Conservation (phyloP, 2,888 invertebrate genomes). For the Melinopterus prodromus region DNA sequence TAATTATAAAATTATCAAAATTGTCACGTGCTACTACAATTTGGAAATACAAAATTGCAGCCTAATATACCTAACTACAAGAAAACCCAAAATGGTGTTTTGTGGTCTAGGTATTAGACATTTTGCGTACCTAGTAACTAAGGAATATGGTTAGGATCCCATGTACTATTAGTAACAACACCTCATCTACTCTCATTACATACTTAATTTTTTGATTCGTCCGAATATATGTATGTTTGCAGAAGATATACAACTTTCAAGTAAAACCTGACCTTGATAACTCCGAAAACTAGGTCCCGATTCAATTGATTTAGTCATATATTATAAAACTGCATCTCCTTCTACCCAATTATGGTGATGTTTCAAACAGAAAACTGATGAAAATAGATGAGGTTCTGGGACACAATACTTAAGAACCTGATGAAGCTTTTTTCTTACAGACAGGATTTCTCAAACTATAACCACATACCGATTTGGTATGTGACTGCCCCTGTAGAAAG, state of each 20-base stretch:
- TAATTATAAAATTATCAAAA: background rate
- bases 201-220: background rate
- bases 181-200: background rate
- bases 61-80: background rate
- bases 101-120: conserved; percentile 4
- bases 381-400: background rate
- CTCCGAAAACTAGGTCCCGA: background rate
- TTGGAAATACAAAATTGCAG: background rate
- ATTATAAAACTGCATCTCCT: background rate
- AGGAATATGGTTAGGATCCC: background rate
- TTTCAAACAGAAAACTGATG: background rate
- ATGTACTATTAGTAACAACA: background rate
- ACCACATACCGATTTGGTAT: too few relatives aligned
- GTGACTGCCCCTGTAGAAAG: background rate
- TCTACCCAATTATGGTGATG: too few relatives aligned
- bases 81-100: background rate
- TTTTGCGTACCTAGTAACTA: conserved; percentile 4
- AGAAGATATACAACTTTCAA: background rate
- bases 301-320: background rate
- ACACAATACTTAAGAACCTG: background rate
- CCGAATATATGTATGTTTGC: too few relatives aligned
- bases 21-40: background rate
- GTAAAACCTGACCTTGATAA: background rate
- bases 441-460: too few relatives aligned
- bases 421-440: background rate